A percentile compares a stretch with the other conserved stretches of the same genome.
Conservation (phyloP, 1,140 invertebrate genomes). For the Drosophila elegans region DNA sequence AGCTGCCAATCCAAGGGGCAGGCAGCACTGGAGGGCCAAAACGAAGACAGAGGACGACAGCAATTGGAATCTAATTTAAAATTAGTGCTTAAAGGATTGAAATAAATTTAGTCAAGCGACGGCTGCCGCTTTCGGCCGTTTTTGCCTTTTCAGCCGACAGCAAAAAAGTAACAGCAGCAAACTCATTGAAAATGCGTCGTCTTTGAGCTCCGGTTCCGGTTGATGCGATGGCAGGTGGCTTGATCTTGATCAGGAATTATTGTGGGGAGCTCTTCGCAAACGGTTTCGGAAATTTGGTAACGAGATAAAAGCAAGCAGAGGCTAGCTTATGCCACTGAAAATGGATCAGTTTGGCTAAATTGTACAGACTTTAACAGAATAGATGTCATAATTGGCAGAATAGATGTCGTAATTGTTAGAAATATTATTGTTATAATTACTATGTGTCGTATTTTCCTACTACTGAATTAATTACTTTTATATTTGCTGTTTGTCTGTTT, state of each 20-base stretch:
- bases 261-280: background rate
- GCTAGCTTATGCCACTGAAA: background rate
- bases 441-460: background rate
- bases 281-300: background rate
- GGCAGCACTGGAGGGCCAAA: constrained; percentile 3
- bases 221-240: constrained; percentile 63
- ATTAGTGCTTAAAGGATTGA: constrained; percentile 82
- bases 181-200: constrained; percentile 77
- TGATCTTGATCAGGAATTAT: constrained; percentile 53
- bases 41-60: constrained; percentile 16
- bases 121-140: constrained; percentile 43
- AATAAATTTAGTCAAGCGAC: constrained; percentile 77
- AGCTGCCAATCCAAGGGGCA: constrained; percentile 50
- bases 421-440: background rate
- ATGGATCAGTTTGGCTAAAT: background rate
- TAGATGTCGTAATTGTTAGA: too few species aligned
- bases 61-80: constrained; percentile 83
- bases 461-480: constrained; percentile 23
- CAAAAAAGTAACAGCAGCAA: background rate
- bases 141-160: constrained; percentile 22
- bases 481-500: constrained; percentile 10
- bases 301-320: background rate
- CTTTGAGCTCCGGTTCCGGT: constrained; percentile 62
- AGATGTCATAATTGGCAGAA: too few species aligned
- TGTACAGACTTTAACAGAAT: too few species aligned